A percentile compares a stretch with the other conserved stretches of the same genome.
Conservation (phyloP, 1,140 invertebrate species). For the Choristoneura fumiferana region DNA sequence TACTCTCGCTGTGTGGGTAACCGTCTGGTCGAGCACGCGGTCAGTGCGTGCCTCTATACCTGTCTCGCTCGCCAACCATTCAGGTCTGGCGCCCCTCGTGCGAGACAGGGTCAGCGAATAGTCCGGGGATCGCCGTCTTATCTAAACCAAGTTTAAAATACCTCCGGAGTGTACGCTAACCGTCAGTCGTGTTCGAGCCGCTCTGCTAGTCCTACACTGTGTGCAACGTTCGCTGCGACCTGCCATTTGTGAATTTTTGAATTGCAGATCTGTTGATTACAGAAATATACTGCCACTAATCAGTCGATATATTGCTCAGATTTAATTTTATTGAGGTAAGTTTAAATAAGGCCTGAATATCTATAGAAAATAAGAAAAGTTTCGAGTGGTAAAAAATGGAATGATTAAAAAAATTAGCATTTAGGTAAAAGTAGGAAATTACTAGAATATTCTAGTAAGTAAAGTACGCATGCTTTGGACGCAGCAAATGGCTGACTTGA, state of each 20-base stretch:
- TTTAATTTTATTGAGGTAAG: constrained; percentile 35
- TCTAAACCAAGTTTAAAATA: constrained; percentile 68
- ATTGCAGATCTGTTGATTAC: constrained; percentile 48
- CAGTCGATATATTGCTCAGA: constrained; percentile 25
- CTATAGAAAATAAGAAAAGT: not conserved
- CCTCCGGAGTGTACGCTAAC: constrained; percentile 46
- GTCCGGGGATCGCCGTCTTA: constrained; percentile 59
- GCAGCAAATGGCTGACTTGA: constrained; percentile 61
- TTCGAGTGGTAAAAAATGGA: constrained; percentile 15
- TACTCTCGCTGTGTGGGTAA: constrained; percentile 50
- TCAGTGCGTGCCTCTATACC: constrained; percentile 51
- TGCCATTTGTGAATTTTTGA: constrained; percentile 50
- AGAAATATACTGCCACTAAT: constrained; percentile 24
- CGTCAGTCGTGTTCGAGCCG: constrained; percentile 66
- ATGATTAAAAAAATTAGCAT: not conserved
- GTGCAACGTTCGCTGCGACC: constrained; percentile 45
- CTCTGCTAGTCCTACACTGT: constrained; percentile 38
- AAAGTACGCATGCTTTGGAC: not conserved
- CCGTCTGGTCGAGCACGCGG: constrained; percentile 60
- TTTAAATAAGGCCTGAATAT: constrained; percentile 17
- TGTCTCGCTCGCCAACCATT: constrained; percentile 46
- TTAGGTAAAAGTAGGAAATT: constrained; percentile 2
- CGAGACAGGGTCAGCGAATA: constrained; percentile 27
- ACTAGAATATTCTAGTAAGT: constrained; percentile 36
- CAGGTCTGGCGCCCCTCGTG: constrained; percentile 36